Base-by-base conservation (phyloP, 2,797 vertebrate genomes). In the Tadarida brasiliensis region DNA sequence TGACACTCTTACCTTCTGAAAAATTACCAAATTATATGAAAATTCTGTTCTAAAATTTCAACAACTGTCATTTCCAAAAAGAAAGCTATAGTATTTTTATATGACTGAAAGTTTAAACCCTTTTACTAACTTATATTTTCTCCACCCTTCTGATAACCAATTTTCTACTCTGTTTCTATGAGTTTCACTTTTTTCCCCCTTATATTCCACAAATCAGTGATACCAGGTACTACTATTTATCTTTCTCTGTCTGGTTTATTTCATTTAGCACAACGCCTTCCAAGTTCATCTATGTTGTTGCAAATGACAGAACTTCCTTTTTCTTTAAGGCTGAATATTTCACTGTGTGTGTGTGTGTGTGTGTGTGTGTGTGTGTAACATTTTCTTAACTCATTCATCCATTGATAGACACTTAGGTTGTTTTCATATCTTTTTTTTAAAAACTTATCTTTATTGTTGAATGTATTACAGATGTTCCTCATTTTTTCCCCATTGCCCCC, bases 41-140 rank as follows among this genome's bases (percentile, higher is more conserved):
- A 94, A 71, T 54, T 97, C 54, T 83, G 11, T 91, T 92, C 35
- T 81, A 93, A 93, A 91, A 33, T 80, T 65, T 87, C 47, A 93
- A 90, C 3, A 85, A 26, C 11, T 76, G 1, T 49, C 30, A 92
- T 87, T 92, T 94, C 77, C n/a, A 87, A 92, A 78, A 78, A 63
- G 51, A 80, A 85, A 44, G 49, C 33, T 73, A 77, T n/a, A 20
- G 65, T 20, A 57, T 54, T 78, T 77, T 89, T 44, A 83, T 65
- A 49, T 35, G 76, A 83, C 14, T 67, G 39, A 82, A 83, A 68
- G 17, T 74, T 76, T 67, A 28, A 39, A 83, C 4, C 1, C 24
- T 94, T 93, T 76, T 59, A 89, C 22, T 54, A 57, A 35, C 20
- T 33, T 63, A 12, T 24, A 5, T 63, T 33, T 15, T 68, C 28